These are phyloP conservation scores for Dunckerocampus dactyliophorus DNA, from an alignment of 2,113 vertebrate genomes.

Conservation along the genomic window DNA sequence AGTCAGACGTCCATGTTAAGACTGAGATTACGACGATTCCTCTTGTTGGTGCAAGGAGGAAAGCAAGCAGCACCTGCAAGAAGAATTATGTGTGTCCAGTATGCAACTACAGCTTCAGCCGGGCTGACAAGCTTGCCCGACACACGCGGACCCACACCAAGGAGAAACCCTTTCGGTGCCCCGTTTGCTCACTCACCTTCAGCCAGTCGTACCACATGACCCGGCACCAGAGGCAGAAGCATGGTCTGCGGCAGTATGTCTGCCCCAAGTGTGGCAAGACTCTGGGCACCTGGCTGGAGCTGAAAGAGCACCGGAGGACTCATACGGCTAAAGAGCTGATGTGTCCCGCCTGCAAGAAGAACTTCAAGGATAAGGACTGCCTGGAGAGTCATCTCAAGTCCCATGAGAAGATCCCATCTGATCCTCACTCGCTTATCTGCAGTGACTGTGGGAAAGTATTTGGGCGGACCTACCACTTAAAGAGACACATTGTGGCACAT, in stretches of 20 bases:
- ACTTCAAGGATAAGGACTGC: slow-evolving; percentile 41
- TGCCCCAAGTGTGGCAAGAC: slow-evolving; percentile 53
- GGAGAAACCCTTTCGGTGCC: slow-evolving; percentile 62
- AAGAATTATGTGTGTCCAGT: slow-evolving; percentile 51
- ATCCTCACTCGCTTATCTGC: slow-evolving; percentile 39
- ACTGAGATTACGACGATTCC: background rate
- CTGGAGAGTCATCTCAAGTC: slow-evolving; percentile 45
- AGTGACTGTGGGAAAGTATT: slow-evolving; percentile 60
- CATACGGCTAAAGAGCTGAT: slow-evolving; percentile 35
- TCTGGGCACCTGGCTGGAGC: slow-evolving; percentile 41
- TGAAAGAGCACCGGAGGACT: slow-evolving; percentile 49
- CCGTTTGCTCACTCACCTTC: slow-evolving; percentile 46
- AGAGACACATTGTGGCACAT: slow-evolving; percentile 53
- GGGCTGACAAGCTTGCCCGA: slow-evolving; percentile 51
- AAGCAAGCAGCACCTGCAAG: background rate
- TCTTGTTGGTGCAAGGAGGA: background rate
- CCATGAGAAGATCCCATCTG: slow-evolving; percentile 32
- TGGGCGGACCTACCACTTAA: slow-evolving; percentile 53
- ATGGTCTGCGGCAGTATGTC: slow-evolving; percentile 39
- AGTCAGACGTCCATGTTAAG: background rate
- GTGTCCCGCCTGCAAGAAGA: slow-evolving; percentile 51
- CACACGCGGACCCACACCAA: slow-evolving; percentile 66
- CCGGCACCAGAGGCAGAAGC: slow-evolving; percentile 56
- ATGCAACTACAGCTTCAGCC: slow-evolving; percentile 51
- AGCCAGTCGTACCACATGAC: slow-evolving; percentile 68